Percentiles rank a stretch among this genome's conserved stretches.
These are phyloP conservation scores for Scaptomyza graminum DNA, from an alignment of 1,140 invertebrate genomes.

Conservation along the genomic window DNA sequence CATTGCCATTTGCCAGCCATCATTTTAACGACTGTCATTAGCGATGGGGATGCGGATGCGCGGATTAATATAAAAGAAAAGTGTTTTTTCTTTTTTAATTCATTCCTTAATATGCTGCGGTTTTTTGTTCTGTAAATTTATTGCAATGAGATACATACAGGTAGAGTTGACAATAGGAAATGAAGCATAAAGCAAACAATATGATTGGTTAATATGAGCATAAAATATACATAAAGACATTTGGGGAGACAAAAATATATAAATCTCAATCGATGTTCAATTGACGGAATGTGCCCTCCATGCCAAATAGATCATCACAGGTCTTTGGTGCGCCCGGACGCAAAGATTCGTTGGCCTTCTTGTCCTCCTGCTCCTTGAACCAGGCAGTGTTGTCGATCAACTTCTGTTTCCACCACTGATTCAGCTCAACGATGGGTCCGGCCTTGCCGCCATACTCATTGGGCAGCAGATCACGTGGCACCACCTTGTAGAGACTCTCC, in stretches of 20 bases:
- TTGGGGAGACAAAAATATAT: conserved; percentile 15
- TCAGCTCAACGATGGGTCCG: conserved; percentile 88
- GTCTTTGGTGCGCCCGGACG: conserved; percentile 91
- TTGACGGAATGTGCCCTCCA: conserved; percentile 92
- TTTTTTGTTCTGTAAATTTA: conserved; percentile 13
- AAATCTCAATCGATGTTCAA: conserved; percentile 88
- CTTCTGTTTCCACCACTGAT: conserved; percentile 90
- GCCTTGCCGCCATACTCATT: conserved; percentile 91
- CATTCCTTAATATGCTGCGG: conserved; percentile 50
- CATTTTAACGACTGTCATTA: conserved; percentile 30
- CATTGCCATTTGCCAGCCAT: conserved; percentile 10
- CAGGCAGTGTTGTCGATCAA: conserved; percentile 89
- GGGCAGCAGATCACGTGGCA: conserved; percentile 91
- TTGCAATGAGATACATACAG: conserved; percentile 36
- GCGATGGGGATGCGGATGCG: background rate
- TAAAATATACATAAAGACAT: conserved; percentile 43
- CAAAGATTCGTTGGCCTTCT: conserved; percentile 90
- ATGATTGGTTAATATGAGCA: conserved; percentile 57
- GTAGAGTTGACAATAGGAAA: conserved; percentile 43
- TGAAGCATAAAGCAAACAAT: conserved; percentile 67
- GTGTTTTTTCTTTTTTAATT: conserved; percentile 42
- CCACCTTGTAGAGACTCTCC: conserved; percentile 89
- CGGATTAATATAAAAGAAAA: background rate
- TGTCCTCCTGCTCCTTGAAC: conserved; percentile 89
- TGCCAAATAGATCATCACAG: conserved; percentile 91